Evolutionary conservation across 2,888 invertebrate species (phyloP).

Genomic region (Strigamia maritima): DNA sequence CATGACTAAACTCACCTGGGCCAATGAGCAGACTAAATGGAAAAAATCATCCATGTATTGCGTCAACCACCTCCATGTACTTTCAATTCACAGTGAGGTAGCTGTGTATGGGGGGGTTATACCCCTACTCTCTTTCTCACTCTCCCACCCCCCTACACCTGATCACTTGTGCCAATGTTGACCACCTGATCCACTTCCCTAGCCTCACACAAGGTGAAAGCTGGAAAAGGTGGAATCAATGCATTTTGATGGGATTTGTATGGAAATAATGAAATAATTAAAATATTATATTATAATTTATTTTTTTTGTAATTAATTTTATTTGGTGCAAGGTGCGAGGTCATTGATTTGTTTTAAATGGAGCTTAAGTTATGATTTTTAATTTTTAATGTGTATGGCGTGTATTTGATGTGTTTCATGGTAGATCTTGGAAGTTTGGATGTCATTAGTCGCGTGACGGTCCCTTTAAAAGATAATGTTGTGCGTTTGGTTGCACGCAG

Average conservation of each 20-base stretch:
- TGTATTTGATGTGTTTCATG: too few relatives aligned
- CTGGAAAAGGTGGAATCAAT: not conserved
- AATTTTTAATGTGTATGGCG: too few relatives aligned
- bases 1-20: not conserved
- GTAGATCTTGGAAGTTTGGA: too few relatives aligned
- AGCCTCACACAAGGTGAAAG: not conserved
- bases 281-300: too few relatives aligned
- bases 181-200: constrained; percentile 20
- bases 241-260: not conserved
- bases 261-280: too few relatives aligned
- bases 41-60: not conserved
- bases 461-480: too few relatives aligned
- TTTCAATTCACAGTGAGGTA: not conserved
- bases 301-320: too few relatives aligned
- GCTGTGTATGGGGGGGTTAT: not conserved
- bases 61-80: not conserved
- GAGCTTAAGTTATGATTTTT: too few relatives aligned
- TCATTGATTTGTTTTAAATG: too few relatives aligned
- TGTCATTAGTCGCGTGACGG: too few relatives aligned
- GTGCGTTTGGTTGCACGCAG: too few relatives aligned
- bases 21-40: not conserved
- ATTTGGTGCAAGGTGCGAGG: too few relatives aligned
- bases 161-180: not conserved
- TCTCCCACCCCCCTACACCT: not conserved
- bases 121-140: not conserved